phyloP scores from a whole-genome alignment of 2,888 invertebrate species.

The Mythimna loreyi region DNA sequence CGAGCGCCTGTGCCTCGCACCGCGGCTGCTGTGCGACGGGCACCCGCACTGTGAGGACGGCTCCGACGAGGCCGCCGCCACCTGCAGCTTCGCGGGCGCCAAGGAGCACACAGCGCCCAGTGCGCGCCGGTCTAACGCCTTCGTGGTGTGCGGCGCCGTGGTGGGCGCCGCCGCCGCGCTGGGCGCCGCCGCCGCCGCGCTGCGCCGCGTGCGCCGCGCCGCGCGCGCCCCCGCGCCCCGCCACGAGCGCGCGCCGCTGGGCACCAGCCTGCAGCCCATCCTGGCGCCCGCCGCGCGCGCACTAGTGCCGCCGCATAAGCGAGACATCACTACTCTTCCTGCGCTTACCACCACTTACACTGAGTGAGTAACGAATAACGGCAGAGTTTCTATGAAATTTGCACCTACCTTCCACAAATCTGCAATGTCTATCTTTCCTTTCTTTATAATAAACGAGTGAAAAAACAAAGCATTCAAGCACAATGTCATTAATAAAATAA shows the following conservation, averaged over 20 bases:
- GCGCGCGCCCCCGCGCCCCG: constrained; percentile 64
- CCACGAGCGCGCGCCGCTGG: constrained; percentile 64
- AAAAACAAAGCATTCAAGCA: too few species aligned
- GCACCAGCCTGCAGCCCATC: constrained; percentile 62
- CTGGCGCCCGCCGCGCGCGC: constrained; percentile 53
- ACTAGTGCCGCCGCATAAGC: constrained; percentile 28
- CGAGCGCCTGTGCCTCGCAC: constrained; percentile 93
- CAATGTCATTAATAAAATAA: too few species aligned
- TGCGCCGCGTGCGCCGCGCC: constrained; percentile 44
- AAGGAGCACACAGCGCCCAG: constrained; percentile 34
- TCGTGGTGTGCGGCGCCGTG: constrained; percentile 75
- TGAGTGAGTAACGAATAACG: constrained; percentile 84
- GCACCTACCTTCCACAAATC: too few species aligned
- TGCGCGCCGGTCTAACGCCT: constrained; percentile 69
- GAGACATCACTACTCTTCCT: constrained; percentile 53
- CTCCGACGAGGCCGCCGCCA: constrained; percentile 93
- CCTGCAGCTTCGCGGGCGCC: constrained; percentile 86
- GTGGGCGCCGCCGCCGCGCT: constrained; percentile 72
- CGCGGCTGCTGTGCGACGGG: constrained; percentile 93
- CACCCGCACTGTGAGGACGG: constrained; percentile 95
- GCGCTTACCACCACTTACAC: constrained; percentile 67
- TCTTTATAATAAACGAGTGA: too few species aligned
- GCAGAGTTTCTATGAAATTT: too few species aligned
- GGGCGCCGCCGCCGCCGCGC: constrained; percentile 72
- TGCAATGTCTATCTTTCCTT: too few species aligned